Conservation (phyloP, 2,113 vertebrate species). For the Mungos mungo region DNA sequence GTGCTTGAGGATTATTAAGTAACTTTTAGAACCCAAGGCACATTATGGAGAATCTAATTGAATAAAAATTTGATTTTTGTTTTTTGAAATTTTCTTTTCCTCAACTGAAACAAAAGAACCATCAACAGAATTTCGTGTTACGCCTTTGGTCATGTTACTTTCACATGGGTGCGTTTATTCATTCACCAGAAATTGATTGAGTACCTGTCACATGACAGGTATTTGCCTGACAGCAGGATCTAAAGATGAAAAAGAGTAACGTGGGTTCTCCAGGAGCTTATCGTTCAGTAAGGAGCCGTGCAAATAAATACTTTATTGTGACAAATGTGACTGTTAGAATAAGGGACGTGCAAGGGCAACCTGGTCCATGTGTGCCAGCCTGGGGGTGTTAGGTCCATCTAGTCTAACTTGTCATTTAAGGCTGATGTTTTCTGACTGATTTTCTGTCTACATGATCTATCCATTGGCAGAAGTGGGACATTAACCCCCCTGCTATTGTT, state of each 20-base stretch:
- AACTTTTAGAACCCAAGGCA: background rate
- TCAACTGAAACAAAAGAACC: background rate
- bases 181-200: background rate
- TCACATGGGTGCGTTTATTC: background rate
- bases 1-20: background rate
- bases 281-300: background rate
- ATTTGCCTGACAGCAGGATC: background rate
- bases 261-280: background rate
- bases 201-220: background rate
- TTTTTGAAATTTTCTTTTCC: slow-evolving; percentile 1
- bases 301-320: background rate
- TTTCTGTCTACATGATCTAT: background rate
- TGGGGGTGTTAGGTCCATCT: background rate
- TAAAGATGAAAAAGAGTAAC: background rate
- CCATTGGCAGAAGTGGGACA: background rate
- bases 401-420: background rate
- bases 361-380: background rate
- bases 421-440: background rate
- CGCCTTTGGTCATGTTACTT: background rate
- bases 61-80: background rate
- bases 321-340: background rate
- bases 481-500: background rate
- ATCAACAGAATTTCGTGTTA: background rate
- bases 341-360: background rate
- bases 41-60: background rate